Percentiles rank a stretch among this genome's conserved stretches.
phyloP scores from a whole-genome alignment of 2,113 vertebrate genomes.

The Cyanoderma ruficeps region DNA sequence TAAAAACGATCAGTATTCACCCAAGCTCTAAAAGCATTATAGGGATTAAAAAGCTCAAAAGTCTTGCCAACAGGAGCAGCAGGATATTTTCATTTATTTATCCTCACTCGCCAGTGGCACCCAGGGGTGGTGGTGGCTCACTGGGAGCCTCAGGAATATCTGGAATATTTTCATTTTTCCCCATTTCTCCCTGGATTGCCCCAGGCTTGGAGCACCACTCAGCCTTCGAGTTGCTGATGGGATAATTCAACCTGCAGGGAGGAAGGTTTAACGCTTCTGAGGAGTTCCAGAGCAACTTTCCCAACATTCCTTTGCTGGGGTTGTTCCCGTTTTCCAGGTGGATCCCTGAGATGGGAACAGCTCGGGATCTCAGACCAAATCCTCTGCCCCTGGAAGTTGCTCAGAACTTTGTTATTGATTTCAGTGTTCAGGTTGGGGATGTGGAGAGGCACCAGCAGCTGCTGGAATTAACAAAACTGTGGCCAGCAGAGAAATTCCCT shows the following conservation, averaged over 20 bases:
- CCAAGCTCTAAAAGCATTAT: neutral
- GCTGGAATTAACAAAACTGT: neutral
- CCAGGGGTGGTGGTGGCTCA: neutral
- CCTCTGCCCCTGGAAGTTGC: neutral
- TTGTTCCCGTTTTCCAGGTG: neutral
- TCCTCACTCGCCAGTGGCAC: neutral
- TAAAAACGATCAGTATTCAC: neutral
- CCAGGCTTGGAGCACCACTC: neutral
- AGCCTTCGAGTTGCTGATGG: neutral
- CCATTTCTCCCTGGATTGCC: fast-evolving
- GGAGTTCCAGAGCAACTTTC: neutral
- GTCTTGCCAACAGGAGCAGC: neutral
- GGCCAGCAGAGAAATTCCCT: neutral
- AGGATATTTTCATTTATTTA: neutral
- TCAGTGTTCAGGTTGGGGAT: neutral
- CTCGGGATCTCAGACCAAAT: neutral
- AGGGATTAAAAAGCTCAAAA: neutral
- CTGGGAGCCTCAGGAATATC: neutral
- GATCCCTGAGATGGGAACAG: neutral
- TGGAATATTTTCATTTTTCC: neutral
- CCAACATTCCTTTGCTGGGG: neutral
- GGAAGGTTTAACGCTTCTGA: neutral
- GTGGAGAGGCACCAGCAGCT: neutral
- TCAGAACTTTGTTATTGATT: neutral
- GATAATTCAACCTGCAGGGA: neutral